Evolutionary conservation across 2,113 vertebrate species (phyloP).

Genomic region (Scolopax mira): DNA sequence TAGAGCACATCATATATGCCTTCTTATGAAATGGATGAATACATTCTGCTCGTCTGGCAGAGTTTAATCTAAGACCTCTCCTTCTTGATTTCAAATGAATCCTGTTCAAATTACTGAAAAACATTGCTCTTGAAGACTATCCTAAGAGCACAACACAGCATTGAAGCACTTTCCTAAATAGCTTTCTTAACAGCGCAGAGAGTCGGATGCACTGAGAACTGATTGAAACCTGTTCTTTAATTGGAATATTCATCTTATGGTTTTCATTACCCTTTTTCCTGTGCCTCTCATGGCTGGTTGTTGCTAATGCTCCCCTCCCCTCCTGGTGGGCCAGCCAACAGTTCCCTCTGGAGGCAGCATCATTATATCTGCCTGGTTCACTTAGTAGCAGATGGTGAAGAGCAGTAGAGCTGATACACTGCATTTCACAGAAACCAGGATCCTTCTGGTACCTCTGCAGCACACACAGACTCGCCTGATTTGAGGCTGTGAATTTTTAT

Average conservation of each 20-base stretch:
- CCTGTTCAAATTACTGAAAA: constrained; percentile 29
- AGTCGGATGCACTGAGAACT: constrained; percentile 4
- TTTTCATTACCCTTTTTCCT: constrained; percentile 60
- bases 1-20: neutral
- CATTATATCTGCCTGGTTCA: constrained; percentile 67
- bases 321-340: constrained; percentile 67
- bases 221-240: constrained; percentile 57
- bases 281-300: constrained; percentile 60
- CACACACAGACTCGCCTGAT: constrained; percentile 43
- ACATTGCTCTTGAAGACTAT: constrained; percentile 1
- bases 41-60: constrained; percentile 21
- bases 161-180: neutral
- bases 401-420: constrained; percentile 70
- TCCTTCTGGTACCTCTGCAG: constrained; percentile 68
- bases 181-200: constrained; percentile 23
- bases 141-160: constrained; percentile 22
- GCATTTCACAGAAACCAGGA: constrained; percentile 68
- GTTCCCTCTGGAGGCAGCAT: constrained; percentile 70
- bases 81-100: constrained; percentile 52
- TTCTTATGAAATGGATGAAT: constrained; percentile 7
- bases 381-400: constrained; percentile 68
- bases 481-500: constrained; percentile 56
- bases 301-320: constrained; percentile 61
- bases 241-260: constrained; percentile 56
- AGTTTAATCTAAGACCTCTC: constrained; percentile 34